These are phyloP conservation scores for Lacerta bilineata DNA, from an alignment of 2,797 vertebrate species.

Conservation along the genomic window DNA sequence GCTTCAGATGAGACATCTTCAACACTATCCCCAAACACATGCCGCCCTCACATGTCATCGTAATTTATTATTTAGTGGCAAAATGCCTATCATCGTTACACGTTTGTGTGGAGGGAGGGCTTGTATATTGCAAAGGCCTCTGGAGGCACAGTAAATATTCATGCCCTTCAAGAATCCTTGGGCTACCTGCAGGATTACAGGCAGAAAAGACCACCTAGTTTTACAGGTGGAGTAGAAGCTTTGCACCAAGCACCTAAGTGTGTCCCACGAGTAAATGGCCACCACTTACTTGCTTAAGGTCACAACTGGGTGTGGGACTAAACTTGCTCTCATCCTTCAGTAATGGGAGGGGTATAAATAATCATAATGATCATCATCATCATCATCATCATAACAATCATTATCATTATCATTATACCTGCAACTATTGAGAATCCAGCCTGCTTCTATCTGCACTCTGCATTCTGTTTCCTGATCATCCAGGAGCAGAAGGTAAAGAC, in stretches of 20 bases:
- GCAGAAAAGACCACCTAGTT: neutral
- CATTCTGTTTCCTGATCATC: neutral
- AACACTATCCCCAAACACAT: neutral
- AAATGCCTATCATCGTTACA: neutral
- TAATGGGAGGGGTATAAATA: neutral
- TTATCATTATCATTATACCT: no score
- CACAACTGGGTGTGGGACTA: no score
- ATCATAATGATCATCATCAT: no score
- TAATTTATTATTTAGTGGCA: conserved; percentile 7
- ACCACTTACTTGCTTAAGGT: neutral
- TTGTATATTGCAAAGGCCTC: neutral
- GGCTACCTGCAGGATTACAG: no score
- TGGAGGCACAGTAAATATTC: neutral
- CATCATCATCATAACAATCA: no score
- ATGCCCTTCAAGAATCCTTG: neutral
- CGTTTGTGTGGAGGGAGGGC: neutral
- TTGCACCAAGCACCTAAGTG: neutral
- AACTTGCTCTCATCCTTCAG: no score
- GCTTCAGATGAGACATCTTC: conserved; percentile 29
- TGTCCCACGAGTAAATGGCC: neutral
- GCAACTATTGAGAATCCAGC: neutral
- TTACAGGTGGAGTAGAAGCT: neutral
- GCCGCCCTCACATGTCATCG: neutral
- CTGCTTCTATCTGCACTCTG: neutral
- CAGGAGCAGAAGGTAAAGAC: no score